Base-by-base conservation (phyloP, 1,140 invertebrate species). In the Drosophila quadrilineata region DNA sequence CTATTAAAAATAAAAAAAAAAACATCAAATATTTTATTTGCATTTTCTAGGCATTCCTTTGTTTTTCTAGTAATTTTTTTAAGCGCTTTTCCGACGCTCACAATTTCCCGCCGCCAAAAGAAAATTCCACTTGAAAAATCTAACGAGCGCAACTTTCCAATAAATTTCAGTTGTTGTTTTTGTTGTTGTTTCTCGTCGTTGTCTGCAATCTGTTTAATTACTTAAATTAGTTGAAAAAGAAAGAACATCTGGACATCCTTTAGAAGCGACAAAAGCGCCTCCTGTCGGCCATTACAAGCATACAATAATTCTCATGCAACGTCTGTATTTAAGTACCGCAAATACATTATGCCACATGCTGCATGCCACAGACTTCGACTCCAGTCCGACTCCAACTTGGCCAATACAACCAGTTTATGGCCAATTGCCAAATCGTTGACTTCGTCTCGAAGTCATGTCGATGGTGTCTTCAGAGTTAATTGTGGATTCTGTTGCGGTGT, bases 381-480 rank as follows among this genome's bases (percentile, higher is more conserved):
- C n/a, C n/a, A n/a, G n/a, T n/a, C n/a, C n/a, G n/a, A n/a, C n/a
- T n/a, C n/a, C n/a, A n/a, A n/a, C n/a, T 41, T 24, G 24, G 22
- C 21, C 45, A 26, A 35, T n/a, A n/a, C 14, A 66, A 66, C 63
- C 56, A 59, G 63, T 60, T 60, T 60, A 21, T 45, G 40, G 14
- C 19, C 63, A 46, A 59, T 26, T 65, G 36, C 36, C 54, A 26
- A 65, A 65, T 59, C 54, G 36, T 35, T 35, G 41, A 43, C 12
- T 48, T 24, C 29, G 28, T 17, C 10, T 9, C n/a, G n/a, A n/a
- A n/a, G n/a, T 40, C 8, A 12, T 28, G 22, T 5, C 14, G 12
- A 19, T 54, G n/a, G n/a, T n/a, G n/a, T 46, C 52, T 29, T n/a
- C 62, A n/a, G n/a, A n/a, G n/a, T 58, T 49, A 9, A 28, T 49